These are phyloP conservation scores for Ormyrus pomaceus DNA, from an alignment of 2,888 invertebrate species.

Conservation along the genomic window DNA sequence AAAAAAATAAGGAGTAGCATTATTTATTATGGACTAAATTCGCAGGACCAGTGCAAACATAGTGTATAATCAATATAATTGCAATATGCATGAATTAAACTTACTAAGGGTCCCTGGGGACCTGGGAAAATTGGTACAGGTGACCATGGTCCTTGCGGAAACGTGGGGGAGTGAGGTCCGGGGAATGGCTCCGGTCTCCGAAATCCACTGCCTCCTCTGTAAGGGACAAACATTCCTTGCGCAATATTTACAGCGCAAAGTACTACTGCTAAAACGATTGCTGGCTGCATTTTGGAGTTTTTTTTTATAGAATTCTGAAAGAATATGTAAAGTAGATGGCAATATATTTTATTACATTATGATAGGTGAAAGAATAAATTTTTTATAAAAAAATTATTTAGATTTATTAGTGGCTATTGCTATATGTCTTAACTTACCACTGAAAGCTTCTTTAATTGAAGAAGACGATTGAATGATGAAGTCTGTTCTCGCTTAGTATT, in stretches of 20 bases:
- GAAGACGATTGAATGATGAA: not conserved
- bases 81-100: too few relatives aligned
- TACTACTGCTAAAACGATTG: not conserved
- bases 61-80: too few relatives aligned
- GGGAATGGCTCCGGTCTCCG: too few relatives aligned
- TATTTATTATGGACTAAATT: too few relatives aligned
- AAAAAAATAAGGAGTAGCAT: too few relatives aligned
- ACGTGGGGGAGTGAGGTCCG: too few relatives aligned
- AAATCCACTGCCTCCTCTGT: not conserved
- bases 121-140: conserved; percentile 27
- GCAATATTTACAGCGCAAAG: not conserved
- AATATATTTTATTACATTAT: too few relatives aligned
- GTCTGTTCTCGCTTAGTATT: not conserved
- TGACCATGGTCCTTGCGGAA: not conserved
- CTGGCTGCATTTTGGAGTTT: conserved; percentile 13
- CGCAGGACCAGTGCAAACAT: too few relatives aligned
- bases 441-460: not conserved
- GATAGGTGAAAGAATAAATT: not conserved
- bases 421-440: too few relatives aligned
- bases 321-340: too few relatives aligned
- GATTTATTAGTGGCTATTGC: not conserved
- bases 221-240: not conserved
- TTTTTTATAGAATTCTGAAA: not conserved
- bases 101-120: not conserved
- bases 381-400: not conserved